A percentile compares a stretch with the other conserved stretches of the same genome.
Evolutionary conservation across 2,797 vertebrate species (phyloP).

Genomic region (Nothura maculosa): DNA sequence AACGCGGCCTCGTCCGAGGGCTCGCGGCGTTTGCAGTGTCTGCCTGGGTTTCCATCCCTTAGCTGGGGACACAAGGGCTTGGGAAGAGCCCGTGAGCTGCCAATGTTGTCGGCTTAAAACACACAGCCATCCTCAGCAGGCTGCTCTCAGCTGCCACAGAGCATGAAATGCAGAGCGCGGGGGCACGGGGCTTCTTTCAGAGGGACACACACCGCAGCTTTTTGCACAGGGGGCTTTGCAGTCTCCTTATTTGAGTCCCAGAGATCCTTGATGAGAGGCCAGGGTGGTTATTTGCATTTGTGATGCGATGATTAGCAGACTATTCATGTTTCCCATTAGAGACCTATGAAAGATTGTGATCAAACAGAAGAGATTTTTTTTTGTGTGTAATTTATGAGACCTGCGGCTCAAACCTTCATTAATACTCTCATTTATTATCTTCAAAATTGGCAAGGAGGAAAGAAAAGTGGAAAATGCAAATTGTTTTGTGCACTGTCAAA

Average conservation of each 20-base stretch:
- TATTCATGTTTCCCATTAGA: neutral
- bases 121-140: rapidly evolving
- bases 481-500: neutral
- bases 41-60: rapidly evolving
- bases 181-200: rapidly evolving
- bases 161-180: rapidly evolving
- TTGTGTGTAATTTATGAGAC: neutral
- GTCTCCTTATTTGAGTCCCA: neutral
- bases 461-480: neutral
- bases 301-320: neutral
- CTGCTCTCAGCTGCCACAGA: rapidly evolving
- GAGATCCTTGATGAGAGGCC: neutral
- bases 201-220: rapidly evolving
- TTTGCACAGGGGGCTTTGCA: neutral
- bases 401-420: neutral
- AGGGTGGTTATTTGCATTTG: slow-evolving; percentile 14
- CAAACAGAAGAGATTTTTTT: neutral
- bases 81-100: neutral
- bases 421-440: neutral
- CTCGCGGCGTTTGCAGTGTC: neutral
- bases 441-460: neutral
- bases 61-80: neutral
- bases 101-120: rapidly evolving
- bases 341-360: neutral
- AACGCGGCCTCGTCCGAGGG: rapidly evolving